phyloP scores from a whole-genome alignment of 2,797 vertebrate genomes.

The Chaetodon trifasciatus region DNA sequence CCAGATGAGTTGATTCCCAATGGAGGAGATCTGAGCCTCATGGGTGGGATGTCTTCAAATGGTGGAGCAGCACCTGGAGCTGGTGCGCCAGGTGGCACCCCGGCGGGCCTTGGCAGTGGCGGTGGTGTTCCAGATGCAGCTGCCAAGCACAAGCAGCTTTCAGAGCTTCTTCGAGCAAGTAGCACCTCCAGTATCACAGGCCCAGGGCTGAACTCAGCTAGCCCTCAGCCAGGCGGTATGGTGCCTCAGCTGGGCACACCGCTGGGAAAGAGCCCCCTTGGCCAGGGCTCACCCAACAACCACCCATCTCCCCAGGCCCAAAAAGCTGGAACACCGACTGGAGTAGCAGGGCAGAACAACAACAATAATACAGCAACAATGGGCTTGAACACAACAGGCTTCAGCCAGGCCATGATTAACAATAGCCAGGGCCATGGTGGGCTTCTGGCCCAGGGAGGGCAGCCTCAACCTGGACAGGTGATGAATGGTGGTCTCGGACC shows the following conservation, averaged over 20 bases:
- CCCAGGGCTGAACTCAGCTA: conserved; percentile 89
- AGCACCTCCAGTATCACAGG: conserved; percentile 86
- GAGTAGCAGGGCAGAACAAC: conserved; percentile 86
- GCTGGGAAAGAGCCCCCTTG: conserved; percentile 93
- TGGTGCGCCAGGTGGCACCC: conserved; percentile 62
- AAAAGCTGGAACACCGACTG: conserved; percentile 91
- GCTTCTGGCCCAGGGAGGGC: conserved; percentile 89
- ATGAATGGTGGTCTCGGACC: conserved; percentile 95
- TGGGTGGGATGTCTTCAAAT: conserved; percentile 86
- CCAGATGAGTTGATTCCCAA: conserved; percentile 98
- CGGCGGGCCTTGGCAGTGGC: conserved; percentile 41
- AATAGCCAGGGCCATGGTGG: conserved; percentile 90
- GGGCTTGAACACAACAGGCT: conserved; percentile 91
- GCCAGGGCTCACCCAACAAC: conserved; percentile 90
- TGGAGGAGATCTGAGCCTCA: conserved; percentile 90
- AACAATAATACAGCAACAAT: conserved; percentile 85
- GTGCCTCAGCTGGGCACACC: conserved; percentile 89
- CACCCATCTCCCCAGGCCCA: conserved; percentile 91
- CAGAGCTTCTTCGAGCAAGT: conserved; percentile 94
- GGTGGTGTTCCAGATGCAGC: conserved; percentile 90
- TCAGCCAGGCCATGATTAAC: conserved; percentile 93
- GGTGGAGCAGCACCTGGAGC: conserved; percentile 74
- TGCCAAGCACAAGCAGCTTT: conserved; percentile 98
- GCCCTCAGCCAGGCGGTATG: conserved; percentile 89
- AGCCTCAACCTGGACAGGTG: conserved; percentile 91